These are phyloP conservation scores for Sinohyriopsis cumingii DNA, from an alignment of 2,888 invertebrate species.

Conservation along the genomic window DNA sequence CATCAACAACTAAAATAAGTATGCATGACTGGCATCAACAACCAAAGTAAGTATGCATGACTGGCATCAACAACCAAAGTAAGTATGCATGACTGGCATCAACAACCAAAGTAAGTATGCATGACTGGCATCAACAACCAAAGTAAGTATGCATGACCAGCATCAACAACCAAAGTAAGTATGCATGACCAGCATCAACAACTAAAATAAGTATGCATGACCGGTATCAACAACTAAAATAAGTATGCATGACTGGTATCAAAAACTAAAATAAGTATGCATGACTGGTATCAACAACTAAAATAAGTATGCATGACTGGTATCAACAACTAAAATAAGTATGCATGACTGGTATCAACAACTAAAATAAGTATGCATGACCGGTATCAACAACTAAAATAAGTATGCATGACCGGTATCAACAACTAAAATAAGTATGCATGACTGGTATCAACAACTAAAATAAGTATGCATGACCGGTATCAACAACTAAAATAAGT, in stretches of 20 bases:
- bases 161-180: constrained; percentile 60
- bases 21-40: constrained; percentile 53
- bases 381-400: constrained; percentile 55
- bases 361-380: constrained; percentile 57
- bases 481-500: no score
- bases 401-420: constrained; percentile 57
- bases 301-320: constrained; percentile 54
- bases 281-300: constrained; percentile 54
- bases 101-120: no score
- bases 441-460: constrained; percentile 53
- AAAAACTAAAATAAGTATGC: constrained; percentile 56
- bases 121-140: constrained; percentile 54
- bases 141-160: constrained; percentile 56
- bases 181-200: constrained; percentile 50
- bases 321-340: constrained; percentile 60
- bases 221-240: constrained; percentile 62
- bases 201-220: no score
- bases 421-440: constrained; percentile 56
- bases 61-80: constrained; percentile 62
- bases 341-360: constrained; percentile 48
- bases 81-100: constrained; percentile 48
- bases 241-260: constrained; percentile 48
- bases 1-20: no score
- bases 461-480: constrained; percentile 56
- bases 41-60: constrained; percentile 58